phyloP scores from a whole-genome alignment of 1,140 invertebrate species.

The Papilio dardanus region DNA sequence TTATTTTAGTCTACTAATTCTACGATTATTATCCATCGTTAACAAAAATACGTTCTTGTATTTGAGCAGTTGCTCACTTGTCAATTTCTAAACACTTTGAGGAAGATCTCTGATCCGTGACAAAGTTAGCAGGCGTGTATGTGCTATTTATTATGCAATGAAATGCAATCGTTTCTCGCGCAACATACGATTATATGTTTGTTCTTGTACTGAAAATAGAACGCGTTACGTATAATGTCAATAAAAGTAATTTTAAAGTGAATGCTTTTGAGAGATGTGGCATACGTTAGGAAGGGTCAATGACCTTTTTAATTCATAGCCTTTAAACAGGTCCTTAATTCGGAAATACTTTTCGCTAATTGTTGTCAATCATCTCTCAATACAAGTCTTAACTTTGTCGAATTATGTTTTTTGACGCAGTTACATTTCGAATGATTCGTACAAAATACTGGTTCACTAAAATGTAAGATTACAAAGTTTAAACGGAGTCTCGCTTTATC shows the following conservation, averaged over 20 bases:
- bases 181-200: neutral
- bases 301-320: neutral
- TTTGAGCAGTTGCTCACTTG: neutral
- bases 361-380: neutral
- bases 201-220: neutral
- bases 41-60: neutral
- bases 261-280: neutral
- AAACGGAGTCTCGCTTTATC: slow-evolving; percentile 1
- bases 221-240: neutral
- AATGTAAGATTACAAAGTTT: neutral
- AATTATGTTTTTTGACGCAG: neutral
- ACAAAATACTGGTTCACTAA: neutral
- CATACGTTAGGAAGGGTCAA: neutral
- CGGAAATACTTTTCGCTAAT: neutral
- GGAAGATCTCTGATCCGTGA: neutral
- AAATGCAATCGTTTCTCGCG: neutral
- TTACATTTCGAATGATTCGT: neutral
- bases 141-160: neutral
- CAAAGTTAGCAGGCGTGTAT: neutral
- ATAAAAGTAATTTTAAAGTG: neutral
- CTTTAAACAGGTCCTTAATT: neutral
- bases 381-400: neutral
- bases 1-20: too few relatives aligned
- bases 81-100: neutral
- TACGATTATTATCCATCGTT: too few relatives aligned